Percentiles rank a stretch among this genome's conserved stretches.
Conservation (phyloP, 2,113 vertebrate species). For the Halichoeres trimaculatus region DNA sequence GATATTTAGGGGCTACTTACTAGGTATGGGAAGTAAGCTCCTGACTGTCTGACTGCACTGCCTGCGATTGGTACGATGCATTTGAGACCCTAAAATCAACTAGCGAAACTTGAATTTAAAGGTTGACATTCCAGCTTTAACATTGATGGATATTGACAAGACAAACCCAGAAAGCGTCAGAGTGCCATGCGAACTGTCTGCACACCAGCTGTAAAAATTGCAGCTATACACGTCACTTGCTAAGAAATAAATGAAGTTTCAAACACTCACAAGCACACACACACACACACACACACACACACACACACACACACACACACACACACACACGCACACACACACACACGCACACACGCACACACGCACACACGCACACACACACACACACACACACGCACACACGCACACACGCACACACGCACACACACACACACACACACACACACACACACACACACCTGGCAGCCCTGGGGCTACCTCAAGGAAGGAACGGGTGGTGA, state of each 20-base stretch:
- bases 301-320: too few species aligned
- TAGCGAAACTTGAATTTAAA: constrained; percentile 5
- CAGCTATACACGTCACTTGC: constrained; percentile 14
- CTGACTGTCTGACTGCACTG: too few species aligned
- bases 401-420: constrained; percentile 22
- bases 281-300: constrained; percentile 7
- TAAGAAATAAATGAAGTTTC: constrained; percentile 21
- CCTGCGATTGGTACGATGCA: background rate
- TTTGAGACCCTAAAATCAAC: background rate
- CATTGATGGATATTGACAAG: background rate
- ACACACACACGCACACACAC: too few species aligned
- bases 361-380: constrained; percentile 31
- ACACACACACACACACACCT: constrained; percentile 54
- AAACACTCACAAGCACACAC: background rate
- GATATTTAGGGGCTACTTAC: background rate
- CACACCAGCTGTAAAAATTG: constrained; percentile 31
- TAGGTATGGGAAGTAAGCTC: background rate
- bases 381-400: constrained; percentile 47
- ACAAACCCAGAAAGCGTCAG: constrained; percentile 22
- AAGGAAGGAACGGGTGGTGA: constrained; percentile 65
- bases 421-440: constrained; percentile 24
- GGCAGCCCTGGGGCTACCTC: constrained; percentile 69
- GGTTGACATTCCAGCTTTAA: background rate
- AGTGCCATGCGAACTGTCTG: constrained; percentile 8
- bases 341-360: constrained; percentile 20